A percentile compares a stretch with the other conserved stretches of the same genome.
phyloP scores from a whole-genome alignment of 2,113 vertebrate species.

The Dryoscopus gambensis region DNA sequence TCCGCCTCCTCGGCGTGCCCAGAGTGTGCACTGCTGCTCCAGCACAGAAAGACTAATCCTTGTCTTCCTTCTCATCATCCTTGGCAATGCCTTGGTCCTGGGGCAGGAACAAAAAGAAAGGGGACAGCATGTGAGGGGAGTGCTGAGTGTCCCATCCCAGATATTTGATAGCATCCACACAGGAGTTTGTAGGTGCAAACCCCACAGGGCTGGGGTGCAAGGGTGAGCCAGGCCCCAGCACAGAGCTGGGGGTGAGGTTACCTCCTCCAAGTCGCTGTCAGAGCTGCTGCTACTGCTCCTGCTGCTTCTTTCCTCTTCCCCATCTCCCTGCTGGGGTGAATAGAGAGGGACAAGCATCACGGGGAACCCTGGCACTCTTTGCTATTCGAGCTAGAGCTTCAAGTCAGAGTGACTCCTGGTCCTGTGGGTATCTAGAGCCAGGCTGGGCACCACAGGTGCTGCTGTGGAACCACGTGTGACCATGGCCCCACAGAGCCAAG shows the following conservation, averaged over 20 bases:
- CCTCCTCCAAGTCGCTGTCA: neutral
- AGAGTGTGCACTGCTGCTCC: fast-evolving
- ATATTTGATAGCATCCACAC: neutral
- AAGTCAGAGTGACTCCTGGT: neutral
- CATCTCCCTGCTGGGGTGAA: neutral
- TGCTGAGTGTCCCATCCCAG: neutral
- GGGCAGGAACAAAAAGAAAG: neutral
- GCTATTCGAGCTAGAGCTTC: fast-evolving
- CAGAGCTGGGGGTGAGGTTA: neutral
- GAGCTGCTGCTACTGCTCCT: constrained; percentile 45
- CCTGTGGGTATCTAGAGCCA: neutral
- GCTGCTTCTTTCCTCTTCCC: neutral
- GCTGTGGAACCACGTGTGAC: neutral
- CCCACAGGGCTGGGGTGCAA: neutral
- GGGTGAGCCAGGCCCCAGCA: neutral
- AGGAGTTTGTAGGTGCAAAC: neutral
- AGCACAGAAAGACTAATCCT: neutral
- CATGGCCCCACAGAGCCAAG: neutral
- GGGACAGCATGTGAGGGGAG: neutral
- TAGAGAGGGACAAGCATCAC: neutral
- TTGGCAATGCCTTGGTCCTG: neutral
- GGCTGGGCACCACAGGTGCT: neutral
- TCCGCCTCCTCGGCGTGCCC: fast-evolving
- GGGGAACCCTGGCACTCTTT: neutral
- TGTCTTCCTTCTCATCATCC: neutral